Percentiles rank a stretch among this genome's conserved stretches.
Evolutionary conservation across 2,888 invertebrate species (phyloP).

Genomic region (Drosophila greeni): DNA sequence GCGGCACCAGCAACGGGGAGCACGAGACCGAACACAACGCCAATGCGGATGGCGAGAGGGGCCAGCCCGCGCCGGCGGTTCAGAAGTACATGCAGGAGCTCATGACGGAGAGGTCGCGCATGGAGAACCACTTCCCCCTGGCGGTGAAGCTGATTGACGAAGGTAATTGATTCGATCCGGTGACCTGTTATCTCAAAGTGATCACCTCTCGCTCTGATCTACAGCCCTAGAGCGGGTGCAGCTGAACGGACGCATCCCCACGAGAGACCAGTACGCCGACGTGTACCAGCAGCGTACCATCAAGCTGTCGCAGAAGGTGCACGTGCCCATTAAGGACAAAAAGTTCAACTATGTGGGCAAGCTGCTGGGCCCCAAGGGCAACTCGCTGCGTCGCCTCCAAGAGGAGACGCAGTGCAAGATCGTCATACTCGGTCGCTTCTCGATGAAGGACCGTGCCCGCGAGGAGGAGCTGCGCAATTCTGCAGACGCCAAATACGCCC

Average conservation of each 20-base stretch:
- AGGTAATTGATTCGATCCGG: constrained; percentile 60
- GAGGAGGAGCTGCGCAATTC: constrained; percentile 90
- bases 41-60: constrained; percentile 66
- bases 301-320: constrained; percentile 77
- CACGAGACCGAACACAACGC: constrained; percentile 70
- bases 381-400: constrained; percentile 93
- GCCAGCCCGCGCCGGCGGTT: constrained; percentile 62
- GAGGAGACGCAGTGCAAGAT: constrained; percentile 97
- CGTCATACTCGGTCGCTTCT: constrained; percentile 95
- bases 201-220: background rate
- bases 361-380: constrained; percentile 94
- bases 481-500: constrained; percentile 92
- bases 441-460: constrained; percentile 93
- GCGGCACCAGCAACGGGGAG: constrained; percentile 69
- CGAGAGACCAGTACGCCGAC: constrained; percentile 85
- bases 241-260: constrained; percentile 83
- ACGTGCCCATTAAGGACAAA: constrained; percentile 79
- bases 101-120: constrained; percentile 74
- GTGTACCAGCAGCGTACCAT: constrained; percentile 83
- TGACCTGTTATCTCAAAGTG: background rate
- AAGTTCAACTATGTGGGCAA: constrained; percentile 97
- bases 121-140: constrained; percentile 77
- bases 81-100: constrained; percentile 77
- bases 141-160: constrained; percentile 77
- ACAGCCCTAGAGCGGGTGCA: constrained; percentile 87